Percentiles rank a stretch among this genome's conserved stretches.
These are phyloP conservation scores for Lycia hirtaria DNA, from an alignment of 2,888 invertebrate genomes.

Conservation along the genomic window DNA sequence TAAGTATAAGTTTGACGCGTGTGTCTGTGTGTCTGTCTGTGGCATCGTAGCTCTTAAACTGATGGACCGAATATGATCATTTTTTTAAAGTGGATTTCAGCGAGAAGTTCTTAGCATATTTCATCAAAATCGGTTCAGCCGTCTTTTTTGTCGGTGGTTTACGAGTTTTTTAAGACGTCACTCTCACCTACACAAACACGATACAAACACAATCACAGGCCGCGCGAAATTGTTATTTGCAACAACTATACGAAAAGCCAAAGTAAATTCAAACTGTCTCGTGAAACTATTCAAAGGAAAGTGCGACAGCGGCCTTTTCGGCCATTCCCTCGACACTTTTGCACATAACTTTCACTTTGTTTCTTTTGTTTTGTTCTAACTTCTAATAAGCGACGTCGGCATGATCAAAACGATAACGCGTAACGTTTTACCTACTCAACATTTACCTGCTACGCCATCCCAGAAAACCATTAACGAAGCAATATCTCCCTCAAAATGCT, in stretches of 20 bases:
- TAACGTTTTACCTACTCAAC: conserved; percentile 10
- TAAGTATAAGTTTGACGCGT: no score
- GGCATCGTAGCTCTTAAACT: no score
- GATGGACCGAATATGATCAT: no score
- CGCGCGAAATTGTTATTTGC: no score
- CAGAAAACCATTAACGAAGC: conserved; percentile 38
- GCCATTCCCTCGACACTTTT: conserved; percentile 1
- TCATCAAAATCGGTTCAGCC: no score
- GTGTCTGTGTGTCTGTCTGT: no score
- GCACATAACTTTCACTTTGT: background rate
- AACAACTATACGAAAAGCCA: background rate
- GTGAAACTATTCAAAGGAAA: conserved; percentile 10
- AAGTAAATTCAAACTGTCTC: conserved; percentile 13
- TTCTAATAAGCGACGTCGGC: conserved; percentile 3
- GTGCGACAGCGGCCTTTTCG: background rate
- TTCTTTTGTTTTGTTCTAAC: conserved; percentile 10
- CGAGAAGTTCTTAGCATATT: no score
- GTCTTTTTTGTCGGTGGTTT: no score
- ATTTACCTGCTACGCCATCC: conserved; percentile 30
- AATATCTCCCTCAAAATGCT: conserved; percentile 45
- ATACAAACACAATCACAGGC: no score
- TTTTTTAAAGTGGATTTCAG: no score
- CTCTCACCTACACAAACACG: no score
- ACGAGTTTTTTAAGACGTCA: no score
- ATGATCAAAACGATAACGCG: conserved; percentile 11